Evolutionary conservation across 2,797 vertebrate species (phyloP).

Genomic region (Aselliscus stoliczkanus): DNA sequence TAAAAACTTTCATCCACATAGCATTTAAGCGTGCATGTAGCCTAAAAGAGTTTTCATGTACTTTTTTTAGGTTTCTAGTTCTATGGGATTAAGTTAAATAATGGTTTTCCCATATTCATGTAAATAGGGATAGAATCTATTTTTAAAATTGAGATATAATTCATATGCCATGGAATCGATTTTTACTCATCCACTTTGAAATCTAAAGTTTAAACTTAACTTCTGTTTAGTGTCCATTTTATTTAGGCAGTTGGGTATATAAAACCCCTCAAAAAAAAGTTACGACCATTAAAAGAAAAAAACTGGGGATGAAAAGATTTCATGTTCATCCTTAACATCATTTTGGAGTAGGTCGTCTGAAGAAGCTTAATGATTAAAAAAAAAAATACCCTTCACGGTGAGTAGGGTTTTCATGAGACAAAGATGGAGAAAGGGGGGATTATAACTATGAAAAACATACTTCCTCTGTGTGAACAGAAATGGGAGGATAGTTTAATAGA

Average conservation of each 20-base stretch:
- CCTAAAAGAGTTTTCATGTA: background rate
- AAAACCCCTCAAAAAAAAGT: background rate
- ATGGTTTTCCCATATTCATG: background rate
- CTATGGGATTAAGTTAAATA: background rate
- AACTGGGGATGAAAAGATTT: background rate
- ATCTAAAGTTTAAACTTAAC: constrained; percentile 27
- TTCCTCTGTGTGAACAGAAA: background rate
- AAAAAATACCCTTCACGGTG: background rate
- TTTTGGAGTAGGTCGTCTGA: background rate
- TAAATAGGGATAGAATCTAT: background rate
- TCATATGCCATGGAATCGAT: background rate
- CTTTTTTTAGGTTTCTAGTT: background rate
- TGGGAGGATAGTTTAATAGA: background rate
- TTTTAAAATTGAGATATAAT: background rate
- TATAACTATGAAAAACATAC: background rate
- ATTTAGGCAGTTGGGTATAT: background rate
- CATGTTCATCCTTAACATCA: background rate
- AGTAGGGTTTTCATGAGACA: background rate
- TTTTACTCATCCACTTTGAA: constrained; percentile 40
- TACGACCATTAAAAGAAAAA: constrained; percentile 24
- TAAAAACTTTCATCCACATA: background rate
- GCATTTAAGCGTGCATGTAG: background rate
- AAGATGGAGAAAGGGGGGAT: background rate
- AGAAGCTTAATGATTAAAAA: background rate
- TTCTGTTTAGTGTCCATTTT: constrained; percentile 25